Conservation (phyloP, 2,113 vertebrate species). For the Felis catus region F.catus_Fca126_mat1.0 CM031420.1:128551001-128551500, state of each 20-base stretch:
- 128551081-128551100: constrained; percentile 14
- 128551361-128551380: background rate
- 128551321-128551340: background rate
- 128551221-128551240: no score
- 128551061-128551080: background rate
- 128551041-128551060: background rate
- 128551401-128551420: background rate
- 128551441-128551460: background rate
- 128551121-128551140: background rate
- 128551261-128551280: background rate
- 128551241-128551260: background rate
- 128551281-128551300: background rate
- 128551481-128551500: background rate
- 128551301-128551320: background rate
- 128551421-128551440: background rate
- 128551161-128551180: background rate
- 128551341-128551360: background rate
- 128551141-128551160: background rate
- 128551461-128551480: background rate
- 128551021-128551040: background rate
- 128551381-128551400: constrained; percentile 1
- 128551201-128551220: background rate
- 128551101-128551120: background rate
- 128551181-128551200: background rate
- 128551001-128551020: background rate